Evolutionary conservation across 2,888 invertebrate species (phyloP).

Genomic region (Ormyrus thymus): DNA sequence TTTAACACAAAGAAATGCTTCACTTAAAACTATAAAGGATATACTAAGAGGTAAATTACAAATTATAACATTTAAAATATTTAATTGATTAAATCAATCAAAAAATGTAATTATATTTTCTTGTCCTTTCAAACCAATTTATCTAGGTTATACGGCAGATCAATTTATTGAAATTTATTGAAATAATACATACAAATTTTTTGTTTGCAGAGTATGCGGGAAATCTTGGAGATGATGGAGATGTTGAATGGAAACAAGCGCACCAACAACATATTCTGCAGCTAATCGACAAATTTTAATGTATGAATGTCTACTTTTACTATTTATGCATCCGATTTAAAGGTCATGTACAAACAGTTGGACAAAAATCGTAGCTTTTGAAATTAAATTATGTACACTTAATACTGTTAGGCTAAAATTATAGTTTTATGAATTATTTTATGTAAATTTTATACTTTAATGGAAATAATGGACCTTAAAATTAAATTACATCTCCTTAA

Average conservation of each 20-base stretch:
- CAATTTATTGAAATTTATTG: constrained; percentile 15
- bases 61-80: constrained; percentile 10
- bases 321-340: too few relatives aligned
- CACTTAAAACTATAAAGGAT: constrained; percentile 93
- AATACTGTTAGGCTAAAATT: too few relatives aligned
- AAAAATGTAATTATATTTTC: not conserved
- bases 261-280: constrained; percentile 95
- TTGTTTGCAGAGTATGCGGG: constrained; percentile 89
- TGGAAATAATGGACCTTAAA: too few relatives aligned
- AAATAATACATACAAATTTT: not conserved
- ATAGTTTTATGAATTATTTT: too few relatives aligned
- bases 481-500: too few relatives aligned
- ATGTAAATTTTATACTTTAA: too few relatives aligned
- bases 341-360: too few relatives aligned
- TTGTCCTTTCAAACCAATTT: too few relatives aligned
- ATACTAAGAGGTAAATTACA: constrained; percentile 88
- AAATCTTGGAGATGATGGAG: constrained; percentile 93
- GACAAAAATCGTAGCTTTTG: too few relatives aligned
- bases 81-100: not conserved
- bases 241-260: constrained; percentile 88
- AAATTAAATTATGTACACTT: too few relatives aligned
- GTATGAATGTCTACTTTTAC: not conserved
- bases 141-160: too few relatives aligned
- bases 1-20: constrained; percentile 91
- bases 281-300: constrained; percentile 93